Evolutionary conservation across 2,797 vertebrate species (phyloP), one percentile per base, ranked within the genome.

Genomic region (Anguilla anguilla): DNA sequence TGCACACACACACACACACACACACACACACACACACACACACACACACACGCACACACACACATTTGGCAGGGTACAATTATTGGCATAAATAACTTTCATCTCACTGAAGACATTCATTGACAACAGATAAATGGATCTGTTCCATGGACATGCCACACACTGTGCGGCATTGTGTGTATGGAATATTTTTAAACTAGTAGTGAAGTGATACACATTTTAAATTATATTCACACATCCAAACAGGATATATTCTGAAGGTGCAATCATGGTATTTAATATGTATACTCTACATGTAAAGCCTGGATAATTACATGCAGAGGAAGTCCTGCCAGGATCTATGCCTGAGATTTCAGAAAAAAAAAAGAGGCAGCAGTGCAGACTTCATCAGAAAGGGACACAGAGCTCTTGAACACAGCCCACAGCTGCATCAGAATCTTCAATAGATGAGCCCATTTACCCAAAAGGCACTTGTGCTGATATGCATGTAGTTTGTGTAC

Each of bases 381-480:
- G 25, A 51, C 13, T 28, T 49, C 19, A 61, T 85, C 69, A 43
- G 22, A 39, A 17, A 43, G 87, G 85, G 25, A 85, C 25, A 28
- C 39, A 35, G 51, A 11, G 53, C n/a, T 15, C 87, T 85, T 46
- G 49, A 72, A 77, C 53, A 17, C 0, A 22, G 67, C 64, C 49
- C 28, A 57, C 83, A 22, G 83, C 69, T 15, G 55, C 53, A 67
- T 25, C 2, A 46, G 28, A 17, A n/a, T 28, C 49, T 28, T 55
- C 69, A n/a, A 17, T 13, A 74, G 82, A 19, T 51, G 19, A 72
- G 51, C 64, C 28, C 69, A 46, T 77, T 77, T 55, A 49, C 35
- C 11, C 39, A 72, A 22, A 10, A 61, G 87, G 22, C 83, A 57
- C n/a, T 85, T n/a, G 15, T 53, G 35, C 67, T 82, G 79, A 79